Evolutionary conservation across 2,113 vertebrate species (phyloP).

Genomic region (Rhinolophus sinicus): DNA sequence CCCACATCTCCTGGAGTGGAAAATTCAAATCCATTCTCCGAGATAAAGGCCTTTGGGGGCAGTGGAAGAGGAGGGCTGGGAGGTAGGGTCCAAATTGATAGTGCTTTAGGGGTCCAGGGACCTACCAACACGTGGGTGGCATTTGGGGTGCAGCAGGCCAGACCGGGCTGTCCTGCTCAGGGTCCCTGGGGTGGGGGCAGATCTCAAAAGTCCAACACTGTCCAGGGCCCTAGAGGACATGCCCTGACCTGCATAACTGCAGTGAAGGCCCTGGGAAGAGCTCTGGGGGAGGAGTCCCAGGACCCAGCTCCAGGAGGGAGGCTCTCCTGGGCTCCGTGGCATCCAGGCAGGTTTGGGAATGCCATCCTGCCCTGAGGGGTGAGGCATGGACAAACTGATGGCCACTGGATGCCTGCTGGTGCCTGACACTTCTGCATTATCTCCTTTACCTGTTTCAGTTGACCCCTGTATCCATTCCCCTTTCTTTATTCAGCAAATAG

Average conservation of each 20-base stretch:
- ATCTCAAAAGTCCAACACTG: background rate
- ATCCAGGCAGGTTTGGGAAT: too few relatives aligned
- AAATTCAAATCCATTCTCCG: background rate
- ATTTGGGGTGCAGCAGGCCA: background rate
- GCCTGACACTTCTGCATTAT: background rate
- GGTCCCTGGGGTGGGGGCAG: background rate
- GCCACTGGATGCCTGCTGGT: background rate
- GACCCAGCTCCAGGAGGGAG: too few relatives aligned
- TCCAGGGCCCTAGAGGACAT: too few relatives aligned
- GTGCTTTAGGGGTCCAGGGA: background rate
- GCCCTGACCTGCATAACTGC: background rate
- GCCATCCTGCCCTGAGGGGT: background rate
- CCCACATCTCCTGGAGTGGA: background rate
- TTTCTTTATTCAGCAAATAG: background rate
- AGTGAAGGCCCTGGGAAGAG: background rate
- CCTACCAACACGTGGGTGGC: background rate
- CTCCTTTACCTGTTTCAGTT: background rate
- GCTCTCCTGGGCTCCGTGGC: too few relatives aligned
- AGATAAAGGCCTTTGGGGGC: background rate
- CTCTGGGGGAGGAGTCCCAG: too few relatives aligned
- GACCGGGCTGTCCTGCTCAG: background rate
- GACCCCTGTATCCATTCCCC: background rate
- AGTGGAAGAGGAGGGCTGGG: background rate
- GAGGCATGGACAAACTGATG: fast-evolving
- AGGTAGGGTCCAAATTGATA: background rate